Evolutionary conservation across 2,888 invertebrate species (phyloP), one percentile per base, ranked within the genome.

Genomic region (Drosophila monieri): DNA sequence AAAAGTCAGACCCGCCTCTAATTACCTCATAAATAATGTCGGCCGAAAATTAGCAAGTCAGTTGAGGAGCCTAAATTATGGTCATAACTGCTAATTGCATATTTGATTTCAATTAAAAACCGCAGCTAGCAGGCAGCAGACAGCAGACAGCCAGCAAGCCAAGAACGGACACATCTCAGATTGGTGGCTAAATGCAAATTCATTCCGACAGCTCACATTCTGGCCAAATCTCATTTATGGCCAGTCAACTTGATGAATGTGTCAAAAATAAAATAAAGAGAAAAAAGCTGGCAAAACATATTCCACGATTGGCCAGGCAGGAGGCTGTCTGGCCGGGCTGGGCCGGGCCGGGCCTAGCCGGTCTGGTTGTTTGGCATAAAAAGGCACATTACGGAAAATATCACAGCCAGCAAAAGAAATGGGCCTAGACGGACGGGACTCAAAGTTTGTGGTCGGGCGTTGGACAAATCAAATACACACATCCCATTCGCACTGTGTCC

Each of bases 11-110:
- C 56, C 23, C 67, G 55, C 51, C 43, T 59, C 79, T 74, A 85
- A 85, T 85, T 85, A 74, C 61, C 68, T 61, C 81, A 78, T 78
- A 80, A 83, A 85, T 81, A 78, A 78, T 59, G 54, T 57, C 46
- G 18, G 6, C 15, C 44, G 9, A 51, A 48, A 62, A 65, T 59
- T 47, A 54, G 32, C 39, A 27, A 39, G 43, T 43, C 41, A 32
- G 32, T 47, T 27, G 39, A 48, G 32, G 8, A 15, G 53, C 54
- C 49, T 49, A 48, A 70, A 64, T 55, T 52, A 56, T 60, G 56
- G 49, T 55, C 76, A 68, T 65, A 47, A 55, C 68, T 56, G 70
- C 78, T 77, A 77, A 80, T 77, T 80, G 75, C 86, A 77, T 77
- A 83, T 83, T 83, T 77, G 71, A 86, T 84, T 80, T 80, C 84